A percentile compares a stretch with the other conserved stretches of the same genome.
Evolutionary conservation across 2,113 vertebrate species (phyloP).

Genomic region (Aepyceros melampus): DNA sequence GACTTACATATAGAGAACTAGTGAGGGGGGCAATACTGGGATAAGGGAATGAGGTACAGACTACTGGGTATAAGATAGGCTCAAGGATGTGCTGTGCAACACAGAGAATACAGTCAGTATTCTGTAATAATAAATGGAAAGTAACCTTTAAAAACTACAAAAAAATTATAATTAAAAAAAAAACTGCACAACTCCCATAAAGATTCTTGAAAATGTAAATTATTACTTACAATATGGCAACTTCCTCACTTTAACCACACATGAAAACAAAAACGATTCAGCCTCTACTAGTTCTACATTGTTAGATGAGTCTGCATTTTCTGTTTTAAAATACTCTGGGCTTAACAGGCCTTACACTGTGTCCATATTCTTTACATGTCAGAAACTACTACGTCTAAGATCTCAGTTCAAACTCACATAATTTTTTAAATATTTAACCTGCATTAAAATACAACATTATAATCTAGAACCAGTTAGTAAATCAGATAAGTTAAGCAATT

Average conservation of each 20-base stretch:
- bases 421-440: neutral
- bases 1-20: neutral
- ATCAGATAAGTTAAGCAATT: neutral
- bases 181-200: neutral
- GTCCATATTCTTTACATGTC: neutral
- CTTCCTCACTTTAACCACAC: constrained; percentile 47
- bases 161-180: neutral
- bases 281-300: constrained; percentile 5
- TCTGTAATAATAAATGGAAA: neutral
- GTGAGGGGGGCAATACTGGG: too few relatives aligned
- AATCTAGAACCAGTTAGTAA: neutral
- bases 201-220: neutral
- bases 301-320: constrained; percentile 62
- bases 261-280: neutral
- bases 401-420: neutral
- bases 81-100: neutral
- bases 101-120: neutral
- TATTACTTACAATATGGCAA: neutral
- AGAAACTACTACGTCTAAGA: neutral
- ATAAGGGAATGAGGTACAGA: neutral
- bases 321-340: constrained; percentile 1
- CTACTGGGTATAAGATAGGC: neutral
- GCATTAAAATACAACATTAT: neutral
- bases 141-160: neutral
- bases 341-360: neutral